phyloP scores from a whole-genome alignment of 2,888 invertebrate genomes.

The Apotomis betuletana region DNA sequence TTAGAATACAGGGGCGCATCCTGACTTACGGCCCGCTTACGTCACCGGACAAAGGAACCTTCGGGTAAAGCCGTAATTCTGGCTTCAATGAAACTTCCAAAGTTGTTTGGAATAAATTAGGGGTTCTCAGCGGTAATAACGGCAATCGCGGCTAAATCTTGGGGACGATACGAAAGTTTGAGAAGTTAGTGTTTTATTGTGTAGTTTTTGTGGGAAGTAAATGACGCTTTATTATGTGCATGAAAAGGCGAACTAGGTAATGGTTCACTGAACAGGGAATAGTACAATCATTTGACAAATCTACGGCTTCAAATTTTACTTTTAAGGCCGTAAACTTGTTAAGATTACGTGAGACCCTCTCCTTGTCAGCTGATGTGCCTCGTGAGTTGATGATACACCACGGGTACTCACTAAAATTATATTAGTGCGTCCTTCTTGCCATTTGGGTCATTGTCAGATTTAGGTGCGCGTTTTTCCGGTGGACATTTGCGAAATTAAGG shows the following conservation, averaged over 20 bases:
- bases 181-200: background rate
- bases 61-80: conserved; percentile 25
- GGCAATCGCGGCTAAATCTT: conserved; percentile 9
- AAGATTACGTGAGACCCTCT: too few relatives aligned
- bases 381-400: too few relatives aligned
- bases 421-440: too few relatives aligned
- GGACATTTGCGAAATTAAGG: too few relatives aligned
- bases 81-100: conserved; percentile 33
- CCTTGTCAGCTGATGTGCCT: too few relatives aligned
- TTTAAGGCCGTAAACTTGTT: too few relatives aligned
- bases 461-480: too few relatives aligned
- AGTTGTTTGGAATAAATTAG: conserved; percentile 37
- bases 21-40: conserved; percentile 25
- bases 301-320: too few relatives aligned
- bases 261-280: background rate
- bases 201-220: conserved; percentile 11
- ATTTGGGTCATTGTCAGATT: too few relatives aligned
- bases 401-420: too few relatives aligned
- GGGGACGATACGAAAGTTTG: conserved; percentile 20
- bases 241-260: background rate
- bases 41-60: conserved; percentile 26
- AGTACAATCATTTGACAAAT: too few relatives aligned
- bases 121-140: conserved; percentile 28
- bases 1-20: conserved; percentile 44
- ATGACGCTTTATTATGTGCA: background rate